A percentile compares a stretch with the other conserved stretches of the same genome.
These are phyloP conservation scores for Andrena cerasifolii DNA, from an alignment of 1,140 invertebrate genomes.

Conservation along the genomic window DNA sequence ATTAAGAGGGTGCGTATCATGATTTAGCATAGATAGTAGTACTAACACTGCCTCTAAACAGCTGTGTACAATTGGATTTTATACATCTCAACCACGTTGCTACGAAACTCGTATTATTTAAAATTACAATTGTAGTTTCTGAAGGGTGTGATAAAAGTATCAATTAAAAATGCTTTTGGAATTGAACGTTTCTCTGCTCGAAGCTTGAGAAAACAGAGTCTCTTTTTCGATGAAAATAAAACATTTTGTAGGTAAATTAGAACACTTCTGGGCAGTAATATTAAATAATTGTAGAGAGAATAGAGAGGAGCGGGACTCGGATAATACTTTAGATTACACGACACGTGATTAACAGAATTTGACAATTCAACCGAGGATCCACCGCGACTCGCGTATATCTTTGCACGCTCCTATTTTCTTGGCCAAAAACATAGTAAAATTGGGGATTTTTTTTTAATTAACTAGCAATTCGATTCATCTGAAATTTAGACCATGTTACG, in stretches of 20 bases:
- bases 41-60: slow-evolving; percentile 8
- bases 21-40: background rate
- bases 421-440: too few relatives aligned
- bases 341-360: background rate
- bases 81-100: slow-evolving; percentile 3
- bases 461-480: too few relatives aligned
- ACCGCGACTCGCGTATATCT: too few relatives aligned
- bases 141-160: background rate
- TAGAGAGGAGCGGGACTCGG: background rate
- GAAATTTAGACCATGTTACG: too few relatives aligned
- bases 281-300: background rate
- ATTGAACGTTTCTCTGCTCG: background rate
- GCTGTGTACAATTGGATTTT: slow-evolving; percentile 11
- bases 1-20: slow-evolving; percentile 7
- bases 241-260: slow-evolving; percentile 21
- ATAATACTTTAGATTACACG: slow-evolving; percentile 10
- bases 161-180: slow-evolving; percentile 13
- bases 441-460: too few relatives aligned
- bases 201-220: too few relatives aligned
- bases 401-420: too few relatives aligned
- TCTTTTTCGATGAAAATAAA: background rate
- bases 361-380: background rate
- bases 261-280: slow-evolving; percentile 32
- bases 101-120: background rate
- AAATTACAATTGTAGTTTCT: background rate